These are phyloP conservation scores for Ruditapes philippinarum DNA, from an alignment of 1,140 invertebrate species.

Conservation along the genomic window DNA sequence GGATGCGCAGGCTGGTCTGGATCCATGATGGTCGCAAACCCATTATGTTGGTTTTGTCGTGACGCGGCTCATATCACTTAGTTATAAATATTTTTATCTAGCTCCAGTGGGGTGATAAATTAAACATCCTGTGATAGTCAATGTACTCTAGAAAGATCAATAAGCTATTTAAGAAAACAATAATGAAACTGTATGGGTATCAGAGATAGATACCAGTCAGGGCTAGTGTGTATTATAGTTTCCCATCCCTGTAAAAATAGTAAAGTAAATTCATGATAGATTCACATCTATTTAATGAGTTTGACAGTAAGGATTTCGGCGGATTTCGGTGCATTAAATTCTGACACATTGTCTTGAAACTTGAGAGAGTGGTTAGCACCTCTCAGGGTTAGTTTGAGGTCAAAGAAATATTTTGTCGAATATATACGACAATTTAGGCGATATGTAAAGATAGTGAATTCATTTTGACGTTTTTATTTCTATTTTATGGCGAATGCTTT, in stretches of 20 bases:
- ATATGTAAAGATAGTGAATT: conserved; percentile 10
- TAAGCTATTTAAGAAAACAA: no score
- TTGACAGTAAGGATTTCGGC: conserved; percentile 24
- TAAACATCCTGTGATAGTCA: no score
- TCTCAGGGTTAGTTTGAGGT: conserved; percentile 11
- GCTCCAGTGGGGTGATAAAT: no score
- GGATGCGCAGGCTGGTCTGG: no score
- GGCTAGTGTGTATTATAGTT: background rate
- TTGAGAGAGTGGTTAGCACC: conserved; percentile 20
- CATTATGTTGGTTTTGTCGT: no score
- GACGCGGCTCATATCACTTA: no score
- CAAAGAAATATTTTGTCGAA: conserved; percentile 20
- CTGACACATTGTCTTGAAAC: background rate
- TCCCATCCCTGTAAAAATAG: background rate
- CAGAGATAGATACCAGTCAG: no score
- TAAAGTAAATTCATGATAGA: background rate
- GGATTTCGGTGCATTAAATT: conserved; percentile 25
- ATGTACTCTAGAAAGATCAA: no score
- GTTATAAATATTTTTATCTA: no score
- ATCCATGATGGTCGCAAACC: no score
- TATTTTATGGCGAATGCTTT: background rate
- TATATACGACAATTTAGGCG: conserved; percentile 32
- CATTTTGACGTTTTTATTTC: conserved; percentile 29
- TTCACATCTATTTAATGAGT: conserved; percentile 1
- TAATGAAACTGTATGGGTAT: no score